These are phyloP conservation scores for Biston stratarius DNA, from an alignment of 2,888 invertebrate genomes.

Conservation along the genomic window DNA sequence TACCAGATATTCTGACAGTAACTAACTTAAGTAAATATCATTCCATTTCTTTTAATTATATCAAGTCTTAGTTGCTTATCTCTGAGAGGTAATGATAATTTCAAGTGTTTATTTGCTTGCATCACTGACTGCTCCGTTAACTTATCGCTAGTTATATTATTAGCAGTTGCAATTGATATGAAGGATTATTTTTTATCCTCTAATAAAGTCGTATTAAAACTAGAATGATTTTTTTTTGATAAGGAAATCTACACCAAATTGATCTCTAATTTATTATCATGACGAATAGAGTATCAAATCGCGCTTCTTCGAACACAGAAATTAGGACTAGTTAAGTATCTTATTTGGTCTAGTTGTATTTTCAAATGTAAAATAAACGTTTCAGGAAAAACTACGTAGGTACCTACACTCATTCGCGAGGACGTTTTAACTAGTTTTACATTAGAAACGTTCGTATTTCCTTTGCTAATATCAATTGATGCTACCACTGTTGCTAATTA, in stretches of 20 bases:
- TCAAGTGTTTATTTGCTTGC: conserved; percentile 5
- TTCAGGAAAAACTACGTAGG: conserved; percentile 9
- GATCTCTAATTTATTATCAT: too few relatives aligned
- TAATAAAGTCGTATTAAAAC: not conserved
- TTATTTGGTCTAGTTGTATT: not conserved
- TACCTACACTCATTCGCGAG: conserved; percentile 9
- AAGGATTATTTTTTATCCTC: conserved; percentile 1
- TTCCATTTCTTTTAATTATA: conserved; percentile 5
- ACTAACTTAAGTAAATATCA: too few relatives aligned
- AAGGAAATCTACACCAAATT: too few relatives aligned
- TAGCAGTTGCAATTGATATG: not conserved
- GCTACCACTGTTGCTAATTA: conserved; percentile 35
- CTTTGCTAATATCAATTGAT: conserved; percentile 36
- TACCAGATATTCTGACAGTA: not conserved
- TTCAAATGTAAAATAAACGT: not conserved
- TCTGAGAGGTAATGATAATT: conserved; percentile 3
- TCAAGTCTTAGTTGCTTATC: not conserved
- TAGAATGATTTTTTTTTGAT: too few relatives aligned
- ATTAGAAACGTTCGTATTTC: conserved; percentile 22
- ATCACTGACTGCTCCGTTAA: not conserved
- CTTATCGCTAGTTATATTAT: conserved; percentile 1
- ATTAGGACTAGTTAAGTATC: not conserved
- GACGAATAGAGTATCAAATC: too few relatives aligned
- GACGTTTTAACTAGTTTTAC: conserved; percentile 21
- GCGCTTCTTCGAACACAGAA: not conserved